Evolutionary conservation across 2,888 invertebrate genomes (phyloP).

Genomic region (Nymphalis c-album): DNA sequence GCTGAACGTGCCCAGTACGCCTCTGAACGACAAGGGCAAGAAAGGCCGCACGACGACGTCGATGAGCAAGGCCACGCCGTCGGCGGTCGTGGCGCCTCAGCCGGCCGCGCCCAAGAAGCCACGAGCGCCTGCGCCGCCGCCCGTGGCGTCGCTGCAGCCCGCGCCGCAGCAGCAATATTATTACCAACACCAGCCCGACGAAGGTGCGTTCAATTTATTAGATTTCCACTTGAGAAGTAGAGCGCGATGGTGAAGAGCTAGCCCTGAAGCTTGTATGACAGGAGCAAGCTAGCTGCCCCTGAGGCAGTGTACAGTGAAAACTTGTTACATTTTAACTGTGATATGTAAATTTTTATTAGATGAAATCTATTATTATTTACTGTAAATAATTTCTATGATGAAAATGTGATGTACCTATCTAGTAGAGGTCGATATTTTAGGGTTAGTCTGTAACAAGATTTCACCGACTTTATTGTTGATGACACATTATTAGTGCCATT

Average conservation of each 20-base stretch:
- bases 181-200: constrained; percentile 81
- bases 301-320: constrained; percentile 73
- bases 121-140: constrained; percentile 70
- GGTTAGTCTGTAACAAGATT: constrained; percentile 82
- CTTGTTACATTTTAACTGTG: constrained; percentile 82
- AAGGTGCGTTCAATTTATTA: constrained; percentile 83
- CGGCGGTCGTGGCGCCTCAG: constrained; percentile 72
- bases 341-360: constrained; percentile 79
- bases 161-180: constrained; percentile 79
- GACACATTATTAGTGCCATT: constrained; percentile 80
- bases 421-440: constrained; percentile 70
- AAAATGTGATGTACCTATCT: constrained; percentile 73
- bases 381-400: constrained; percentile 75
- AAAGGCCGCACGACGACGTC: constrained; percentile 59
- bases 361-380: constrained; percentile 75
- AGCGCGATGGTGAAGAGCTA: constrained; percentile 82
- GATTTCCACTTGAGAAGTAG: constrained; percentile 81
- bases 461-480: constrained; percentile 77
- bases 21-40: constrained; percentile 73
- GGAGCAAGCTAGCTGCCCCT: constrained; percentile 79
- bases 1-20: constrained; percentile 77
- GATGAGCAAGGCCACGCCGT: constrained; percentile 61
- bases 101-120: constrained; percentile 77
- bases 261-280: constrained; percentile 83
- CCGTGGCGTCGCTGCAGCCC: constrained; percentile 70